phyloP scores from a whole-genome alignment of 2,888 invertebrate genomes.

The Polydrusus cervinus region DNA sequence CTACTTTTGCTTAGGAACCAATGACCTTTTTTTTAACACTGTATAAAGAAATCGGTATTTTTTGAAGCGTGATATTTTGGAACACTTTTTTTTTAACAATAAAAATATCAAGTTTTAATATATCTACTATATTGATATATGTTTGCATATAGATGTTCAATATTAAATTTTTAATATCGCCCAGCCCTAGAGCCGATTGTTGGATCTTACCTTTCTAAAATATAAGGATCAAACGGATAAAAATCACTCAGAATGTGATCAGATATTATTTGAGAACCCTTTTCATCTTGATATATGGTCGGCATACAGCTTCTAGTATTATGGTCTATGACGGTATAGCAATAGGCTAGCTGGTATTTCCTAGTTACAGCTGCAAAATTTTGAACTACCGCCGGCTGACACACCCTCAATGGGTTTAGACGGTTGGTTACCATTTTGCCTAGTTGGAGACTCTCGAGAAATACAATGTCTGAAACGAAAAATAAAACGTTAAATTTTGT shows the following conservation, averaged over 20 bases:
- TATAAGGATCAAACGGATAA: slow-evolving; percentile 94
- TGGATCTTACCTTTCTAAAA: slow-evolving; percentile 78
- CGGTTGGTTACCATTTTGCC: slow-evolving; percentile 89
- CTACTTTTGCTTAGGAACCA: too few relatives aligned
- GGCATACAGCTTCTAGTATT: slow-evolving; percentile 81
- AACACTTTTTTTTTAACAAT: too few relatives aligned
- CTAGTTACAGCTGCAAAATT: slow-evolving; percentile 88
- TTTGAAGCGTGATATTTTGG: too few relatives aligned
- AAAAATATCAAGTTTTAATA: too few relatives aligned
- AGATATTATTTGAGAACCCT: slow-evolving; percentile 65
- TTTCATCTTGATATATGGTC: slow-evolving; percentile 74
- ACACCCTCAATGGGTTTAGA: slow-evolving; percentile 91
- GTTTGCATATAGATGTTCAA: too few relatives aligned
- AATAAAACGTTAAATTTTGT: not conserved
- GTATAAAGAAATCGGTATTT: too few relatives aligned
- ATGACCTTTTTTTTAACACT: too few relatives aligned
- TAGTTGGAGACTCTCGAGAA: slow-evolving; percentile 87
- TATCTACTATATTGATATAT: too few relatives aligned
- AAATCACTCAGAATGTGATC: slow-evolving; percentile 76
- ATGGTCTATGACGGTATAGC: slow-evolving; percentile 91
- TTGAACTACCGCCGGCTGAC: slow-evolving; percentile 84
- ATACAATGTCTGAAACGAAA: slow-evolving; percentile 80
- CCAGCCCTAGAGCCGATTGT: too few relatives aligned
- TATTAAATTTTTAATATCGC: too few relatives aligned
- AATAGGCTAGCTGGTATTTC: slow-evolving; percentile 92